A percentile compares a stretch with the other conserved stretches of the same genome.
These are phyloP conservation scores for Lophius piscatorius DNA, from an alignment of 2,113 vertebrate species.

Conservation along the genomic window DNA sequence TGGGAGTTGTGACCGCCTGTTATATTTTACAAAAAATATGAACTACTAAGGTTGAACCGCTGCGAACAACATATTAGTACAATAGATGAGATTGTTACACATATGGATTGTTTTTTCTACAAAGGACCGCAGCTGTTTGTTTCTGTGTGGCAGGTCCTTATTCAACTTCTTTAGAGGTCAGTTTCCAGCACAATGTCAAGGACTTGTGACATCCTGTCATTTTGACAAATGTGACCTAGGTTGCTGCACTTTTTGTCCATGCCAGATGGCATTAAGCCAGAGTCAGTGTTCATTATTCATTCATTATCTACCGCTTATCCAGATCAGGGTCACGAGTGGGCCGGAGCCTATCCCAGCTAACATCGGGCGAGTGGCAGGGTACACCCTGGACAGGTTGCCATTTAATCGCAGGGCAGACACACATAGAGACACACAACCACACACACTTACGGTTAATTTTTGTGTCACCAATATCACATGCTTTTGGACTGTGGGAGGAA, in stretches of 20 bases:
- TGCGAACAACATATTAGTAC: not conserved
- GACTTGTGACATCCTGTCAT: constrained; percentile 45
- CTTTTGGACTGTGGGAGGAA: no score
- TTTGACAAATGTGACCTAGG: constrained; percentile 39
- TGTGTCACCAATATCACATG: no score
- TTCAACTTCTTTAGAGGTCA: constrained; percentile 46
- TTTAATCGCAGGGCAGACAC: no score
- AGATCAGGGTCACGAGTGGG: no score
- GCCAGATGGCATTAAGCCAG: constrained; percentile 19
- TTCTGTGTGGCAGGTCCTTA: constrained; percentile 4
- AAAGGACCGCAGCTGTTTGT: constrained; percentile 20
- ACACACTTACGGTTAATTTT: no score
- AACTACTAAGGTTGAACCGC: constrained; percentile 15
- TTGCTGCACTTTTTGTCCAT: constrained; percentile 22
- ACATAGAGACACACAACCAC: no score
- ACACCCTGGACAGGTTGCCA: no score
- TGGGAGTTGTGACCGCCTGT: constrained; percentile 7
- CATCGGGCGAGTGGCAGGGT: no score
- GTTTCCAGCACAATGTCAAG: constrained; percentile 44
- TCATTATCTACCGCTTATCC: no score
- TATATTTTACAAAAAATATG: constrained; percentile 12
- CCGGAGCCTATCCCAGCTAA: no score
- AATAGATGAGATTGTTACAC: constrained; percentile 3
- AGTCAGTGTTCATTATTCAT: no score
- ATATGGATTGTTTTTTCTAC: constrained; percentile 9